Evolutionary conservation across 92 coral and sea anemone genomes (phyloP).

Genomic region (Pocillopora grandis): DNA sequence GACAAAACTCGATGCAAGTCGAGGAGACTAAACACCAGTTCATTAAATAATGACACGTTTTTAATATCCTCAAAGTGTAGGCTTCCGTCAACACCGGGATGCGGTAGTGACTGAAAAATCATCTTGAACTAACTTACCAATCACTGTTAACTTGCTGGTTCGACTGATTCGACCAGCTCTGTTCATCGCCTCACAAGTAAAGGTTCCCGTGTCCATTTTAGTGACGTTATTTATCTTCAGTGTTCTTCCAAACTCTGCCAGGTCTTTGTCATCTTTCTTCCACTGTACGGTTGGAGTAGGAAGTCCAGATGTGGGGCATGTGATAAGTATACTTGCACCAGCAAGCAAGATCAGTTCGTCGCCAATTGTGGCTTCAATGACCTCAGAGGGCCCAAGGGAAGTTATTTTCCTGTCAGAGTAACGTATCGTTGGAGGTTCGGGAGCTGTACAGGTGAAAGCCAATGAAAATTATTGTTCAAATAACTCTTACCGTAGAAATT

Average conservation of each 20-base stretch:
- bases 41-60: too few species aligned
- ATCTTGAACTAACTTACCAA: constrained; percentile 47
- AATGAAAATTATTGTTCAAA: not conserved
- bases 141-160: constrained; percentile 52
- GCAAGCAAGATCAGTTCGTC: constrained; percentile 62
- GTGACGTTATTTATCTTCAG: constrained; percentile 56
- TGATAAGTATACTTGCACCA: constrained; percentile 51
- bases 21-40: too few species aligned
- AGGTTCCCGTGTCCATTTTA: constrained; percentile 60
- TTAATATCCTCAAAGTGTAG: too few species aligned
- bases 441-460: constrained; percentile 39
- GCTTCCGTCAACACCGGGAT: too few species aligned
- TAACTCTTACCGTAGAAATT: not conserved
- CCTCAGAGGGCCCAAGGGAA: constrained; percentile 22
- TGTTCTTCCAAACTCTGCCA: constrained; percentile 30
- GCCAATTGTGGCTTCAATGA: constrained; percentile 57
- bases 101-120: not conserved
- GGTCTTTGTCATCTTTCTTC: constrained; percentile 54
- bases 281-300: constrained; percentile 71
- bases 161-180: constrained; percentile 67
- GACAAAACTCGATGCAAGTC: too few species aligned
- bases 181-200: constrained; percentile 81
- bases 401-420: constrained; percentile 33
- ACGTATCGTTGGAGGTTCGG: constrained; percentile 58
- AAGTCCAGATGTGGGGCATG: constrained; percentile 65